Base-by-base conservation (phyloP, 2,113 vertebrate species). In the Trinectes maculatus region DNA sequence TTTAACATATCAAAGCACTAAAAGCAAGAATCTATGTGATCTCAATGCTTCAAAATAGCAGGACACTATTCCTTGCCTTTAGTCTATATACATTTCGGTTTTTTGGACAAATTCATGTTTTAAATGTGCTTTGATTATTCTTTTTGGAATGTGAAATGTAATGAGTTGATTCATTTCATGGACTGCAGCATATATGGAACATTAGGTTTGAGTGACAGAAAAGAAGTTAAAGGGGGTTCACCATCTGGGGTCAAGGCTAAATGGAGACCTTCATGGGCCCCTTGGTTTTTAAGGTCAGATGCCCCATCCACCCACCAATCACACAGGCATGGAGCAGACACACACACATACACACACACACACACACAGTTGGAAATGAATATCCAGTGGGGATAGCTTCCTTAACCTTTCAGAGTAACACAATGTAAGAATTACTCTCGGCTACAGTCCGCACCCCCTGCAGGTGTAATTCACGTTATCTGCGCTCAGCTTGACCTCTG, bases 91-190 rank as follows among this genome's bases (percentile, higher is more conserved):
- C n/a, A n/a, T n/a, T n/a, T n/a, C n/a, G n/a, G n/a, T n/a, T n/a
- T n/a, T n/a, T n/a, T 51, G 26, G 9, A 48, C 18, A 8, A 49
- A 49, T 11, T 26, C 24, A 28, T 25, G 10, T 42, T 33, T 18
- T 7, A 10, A 7, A 54, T 29, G 21, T 70, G 19, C 0, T 1
- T 5, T 22, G 28, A 21, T 26, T n/a, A 60, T 51, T 34, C 11
- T 21, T 57, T 42, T n/a, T 28, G 19, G 16, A 8, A 6, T 29
- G 6, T 25, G 28, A 10, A 37, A 46, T 46, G 10, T 15, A 13
- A 60, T 18, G 18, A 28, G 28, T 7, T 37, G 39, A 52, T 53
- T 36, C 3, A 63, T 40, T 63, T 56, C 9, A 33, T 22, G 9
- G 26, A 40, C 19, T 16, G 7, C 37, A 59, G 15, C 55, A 37